Conservation (phyloP, 2,797 vertebrate genomes). For the Hafferia zeledoni region DNA sequence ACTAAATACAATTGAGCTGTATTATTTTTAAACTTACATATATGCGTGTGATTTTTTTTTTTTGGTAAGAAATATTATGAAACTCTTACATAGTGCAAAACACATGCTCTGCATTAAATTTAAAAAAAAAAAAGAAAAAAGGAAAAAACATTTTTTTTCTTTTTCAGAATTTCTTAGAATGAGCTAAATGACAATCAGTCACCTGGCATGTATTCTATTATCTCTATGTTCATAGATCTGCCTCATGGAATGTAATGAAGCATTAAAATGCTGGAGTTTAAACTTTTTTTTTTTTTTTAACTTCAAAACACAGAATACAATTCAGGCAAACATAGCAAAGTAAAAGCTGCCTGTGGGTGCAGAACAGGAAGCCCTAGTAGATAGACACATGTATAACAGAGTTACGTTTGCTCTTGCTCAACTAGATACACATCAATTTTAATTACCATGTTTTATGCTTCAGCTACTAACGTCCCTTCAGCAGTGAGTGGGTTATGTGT, state of each 20-base stretch:
- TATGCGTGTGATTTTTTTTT: background rate
- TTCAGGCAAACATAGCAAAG: background rate
- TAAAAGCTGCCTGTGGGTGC: slow-evolving; percentile 59
- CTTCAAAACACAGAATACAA: background rate
- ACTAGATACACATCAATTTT: slow-evolving; percentile 68
- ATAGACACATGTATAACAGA: background rate
- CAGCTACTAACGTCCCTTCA: slow-evolving; percentile 62
- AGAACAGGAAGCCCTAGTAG: slow-evolving; percentile 76
- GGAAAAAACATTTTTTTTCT: background rate
- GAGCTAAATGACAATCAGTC: background rate
- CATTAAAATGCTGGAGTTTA: background rate
- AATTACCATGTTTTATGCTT: slow-evolving; percentile 76
- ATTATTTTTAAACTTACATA: background rate
- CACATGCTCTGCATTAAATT: background rate
- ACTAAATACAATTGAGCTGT: background rate
- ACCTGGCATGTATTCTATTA: background rate
- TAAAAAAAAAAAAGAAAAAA: background rate
- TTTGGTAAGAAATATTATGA: background rate
- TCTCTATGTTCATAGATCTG: background rate
- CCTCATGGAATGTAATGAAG: background rate
- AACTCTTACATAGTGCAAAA: background rate
- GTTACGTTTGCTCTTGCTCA: slow-evolving; percentile 50
- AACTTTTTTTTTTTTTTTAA: slow-evolving; percentile 14
- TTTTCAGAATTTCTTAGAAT: background rate
- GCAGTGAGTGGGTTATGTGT: slow-evolving; percentile 71